phyloP scores from a whole-genome alignment of 2,888 invertebrate genomes.

The Rhagonycha fulva region DNA sequence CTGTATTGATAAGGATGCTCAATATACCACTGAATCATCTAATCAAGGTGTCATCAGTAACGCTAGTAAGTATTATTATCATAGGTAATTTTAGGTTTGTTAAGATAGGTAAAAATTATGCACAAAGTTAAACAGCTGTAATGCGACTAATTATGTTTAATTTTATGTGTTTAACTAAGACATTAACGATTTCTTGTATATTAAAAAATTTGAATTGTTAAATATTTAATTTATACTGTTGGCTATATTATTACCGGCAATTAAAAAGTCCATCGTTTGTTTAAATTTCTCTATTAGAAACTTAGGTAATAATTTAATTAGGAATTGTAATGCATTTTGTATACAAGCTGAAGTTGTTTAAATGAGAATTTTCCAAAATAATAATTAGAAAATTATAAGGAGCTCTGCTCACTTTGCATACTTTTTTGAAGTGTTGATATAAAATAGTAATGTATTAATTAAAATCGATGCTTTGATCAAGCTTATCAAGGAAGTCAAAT shows the following conservation, averaged over 20 bases:
- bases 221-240: neutral
- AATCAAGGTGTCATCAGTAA: constrained; percentile 75
- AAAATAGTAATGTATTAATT: too few relatives aligned
- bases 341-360: neutral
- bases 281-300: neutral
- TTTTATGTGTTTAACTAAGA: neutral
- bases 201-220: neutral
- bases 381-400: too few relatives aligned
- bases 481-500: too few relatives aligned
- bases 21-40: constrained; percentile 47
- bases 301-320: neutral
- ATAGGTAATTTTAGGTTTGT: neutral
- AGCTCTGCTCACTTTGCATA: too few relatives aligned
- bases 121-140: neutral
- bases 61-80: constrained; percentile 74
- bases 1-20: constrained; percentile 77
- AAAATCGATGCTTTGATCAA: too few relatives aligned
- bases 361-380: too few relatives aligned
- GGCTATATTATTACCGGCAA: neutral
- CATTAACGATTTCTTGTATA: neutral
- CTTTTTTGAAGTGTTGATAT: too few relatives aligned
- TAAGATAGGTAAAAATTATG: neutral
- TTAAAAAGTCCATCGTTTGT: neutral
- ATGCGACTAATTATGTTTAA: neutral
- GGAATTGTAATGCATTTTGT: neutral